phyloP scores from a whole-genome alignment of 2,113 vertebrate species.

The Labeo rohita region DNA sequence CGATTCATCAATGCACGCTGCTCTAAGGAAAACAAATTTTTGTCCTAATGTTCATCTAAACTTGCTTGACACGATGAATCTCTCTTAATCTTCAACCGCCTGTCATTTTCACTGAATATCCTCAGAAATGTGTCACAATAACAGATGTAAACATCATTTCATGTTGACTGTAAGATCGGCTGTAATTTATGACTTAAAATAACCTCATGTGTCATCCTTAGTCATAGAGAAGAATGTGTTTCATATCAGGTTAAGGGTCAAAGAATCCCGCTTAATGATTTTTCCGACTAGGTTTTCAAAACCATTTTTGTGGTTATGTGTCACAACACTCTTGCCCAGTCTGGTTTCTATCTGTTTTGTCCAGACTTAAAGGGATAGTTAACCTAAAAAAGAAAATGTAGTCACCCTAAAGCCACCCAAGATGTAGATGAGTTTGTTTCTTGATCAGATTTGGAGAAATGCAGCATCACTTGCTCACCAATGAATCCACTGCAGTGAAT shows the following conservation, averaged over 20 bases:
- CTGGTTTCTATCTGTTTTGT: conserved; percentile 57
- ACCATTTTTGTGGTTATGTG: background rate
- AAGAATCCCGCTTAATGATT: background rate
- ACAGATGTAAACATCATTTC: background rate
- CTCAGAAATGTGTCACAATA: background rate
- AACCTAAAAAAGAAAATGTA: background rate
- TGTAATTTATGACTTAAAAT: background rate
- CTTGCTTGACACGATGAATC: background rate
- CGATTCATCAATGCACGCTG: background rate
- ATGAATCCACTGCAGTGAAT: background rate
- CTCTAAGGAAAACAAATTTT: background rate
- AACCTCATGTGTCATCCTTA: background rate
- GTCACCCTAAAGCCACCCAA: background rate
- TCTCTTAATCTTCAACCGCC: background rate
- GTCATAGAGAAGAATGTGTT: background rate
- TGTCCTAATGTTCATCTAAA: background rate
- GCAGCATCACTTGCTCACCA: too few relatives aligned
- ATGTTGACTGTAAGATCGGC: background rate
- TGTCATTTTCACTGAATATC: background rate
- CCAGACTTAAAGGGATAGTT: too few relatives aligned
- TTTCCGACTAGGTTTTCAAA: background rate
- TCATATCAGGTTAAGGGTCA: background rate
- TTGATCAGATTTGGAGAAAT: background rate
- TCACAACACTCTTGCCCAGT: background rate
- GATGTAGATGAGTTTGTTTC: background rate